phyloP scores from a whole-genome alignment of 2,888 invertebrate species.

The Schizaphis graminum region DNA sequence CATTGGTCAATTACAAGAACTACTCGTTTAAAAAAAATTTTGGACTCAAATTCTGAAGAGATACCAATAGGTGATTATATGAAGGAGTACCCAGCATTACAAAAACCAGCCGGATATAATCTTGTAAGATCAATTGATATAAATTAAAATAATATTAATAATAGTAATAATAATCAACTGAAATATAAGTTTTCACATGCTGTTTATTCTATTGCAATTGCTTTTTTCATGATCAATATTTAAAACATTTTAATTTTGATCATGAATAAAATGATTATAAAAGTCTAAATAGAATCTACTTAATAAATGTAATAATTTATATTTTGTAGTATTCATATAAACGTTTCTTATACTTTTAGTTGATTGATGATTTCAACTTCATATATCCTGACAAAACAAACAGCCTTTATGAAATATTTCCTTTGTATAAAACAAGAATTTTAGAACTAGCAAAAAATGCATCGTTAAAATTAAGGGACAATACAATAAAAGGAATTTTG shows the following conservation, averaged over 20 bases:
- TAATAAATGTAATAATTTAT: neutral
- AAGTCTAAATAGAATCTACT: neutral
- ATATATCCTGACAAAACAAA: neutral
- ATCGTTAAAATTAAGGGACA: neutral
- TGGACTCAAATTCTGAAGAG: constrained; percentile 10
- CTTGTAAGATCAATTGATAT: neutral
- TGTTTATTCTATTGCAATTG: neutral
- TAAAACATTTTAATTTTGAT: neutral
- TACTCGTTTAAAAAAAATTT: constrained; percentile 11
- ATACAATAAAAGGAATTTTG: neutral
- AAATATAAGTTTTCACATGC: neutral
- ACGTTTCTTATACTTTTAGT: neutral
- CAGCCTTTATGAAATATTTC: neutral
- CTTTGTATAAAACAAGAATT: neutral
- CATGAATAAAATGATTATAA: neutral
- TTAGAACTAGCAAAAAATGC: neutral
- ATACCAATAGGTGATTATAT: constrained; percentile 8
- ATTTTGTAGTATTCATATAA: neutral
- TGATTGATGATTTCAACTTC: neutral
- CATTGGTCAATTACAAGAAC: neutral
- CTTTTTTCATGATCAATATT: neutral
- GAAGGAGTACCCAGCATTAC: constrained; percentile 5
- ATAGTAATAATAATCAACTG: neutral
- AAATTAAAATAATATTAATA: too few relatives aligned
- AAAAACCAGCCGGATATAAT: neutral